Evolutionary conservation across 2,888 invertebrate species (phyloP), one percentile per base, ranked within the genome.

Genomic region (Dryadula phaetusa): DNA sequence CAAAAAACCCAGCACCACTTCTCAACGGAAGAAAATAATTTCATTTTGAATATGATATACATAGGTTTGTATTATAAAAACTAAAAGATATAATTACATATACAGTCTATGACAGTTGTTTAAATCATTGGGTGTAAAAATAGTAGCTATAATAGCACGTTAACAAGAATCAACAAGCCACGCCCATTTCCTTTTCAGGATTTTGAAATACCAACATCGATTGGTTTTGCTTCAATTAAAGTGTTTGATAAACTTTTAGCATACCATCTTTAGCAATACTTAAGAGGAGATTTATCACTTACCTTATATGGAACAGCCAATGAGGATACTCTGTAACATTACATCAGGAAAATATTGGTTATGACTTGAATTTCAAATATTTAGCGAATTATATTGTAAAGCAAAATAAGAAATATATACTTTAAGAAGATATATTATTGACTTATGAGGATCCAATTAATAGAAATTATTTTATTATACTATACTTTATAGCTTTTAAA

Each of bases 101-200:
- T 12, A 46, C 5, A 46, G 5, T 25, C n/a, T 8, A n/a, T 40
- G n/a, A 10, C 32, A 52, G 7, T 52, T 0, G 22, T 20, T 10
- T 3, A 37, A 16, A 40, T 10, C 40, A 56, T n/a, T 49, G 0
- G 20, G 20, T 37, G 20, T 14, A 34, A 18, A 56, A 60, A 60
- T 28, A 49, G 34, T 56, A 32, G 14, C 44, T 64, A 34, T 54
- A 49, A 53, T 44, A 10, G 37, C 46, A 40, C 3, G 40, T 40
- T 46, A 68, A 62, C 28, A 66, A 66, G 54, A 18, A 47, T 28
- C 22, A 52, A 49, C 12, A 62, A 47, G 64, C 64, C 74, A 86
- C 88, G 79, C 87, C 86, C 83, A 84, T 82, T 75, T 68, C 86
- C 85, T 80, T 83, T 77, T 83, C 68, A 61, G 82, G 76, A 64